Conservation (phyloP, 2,797 vertebrate species). For the Sus cebifrons region DNA sequence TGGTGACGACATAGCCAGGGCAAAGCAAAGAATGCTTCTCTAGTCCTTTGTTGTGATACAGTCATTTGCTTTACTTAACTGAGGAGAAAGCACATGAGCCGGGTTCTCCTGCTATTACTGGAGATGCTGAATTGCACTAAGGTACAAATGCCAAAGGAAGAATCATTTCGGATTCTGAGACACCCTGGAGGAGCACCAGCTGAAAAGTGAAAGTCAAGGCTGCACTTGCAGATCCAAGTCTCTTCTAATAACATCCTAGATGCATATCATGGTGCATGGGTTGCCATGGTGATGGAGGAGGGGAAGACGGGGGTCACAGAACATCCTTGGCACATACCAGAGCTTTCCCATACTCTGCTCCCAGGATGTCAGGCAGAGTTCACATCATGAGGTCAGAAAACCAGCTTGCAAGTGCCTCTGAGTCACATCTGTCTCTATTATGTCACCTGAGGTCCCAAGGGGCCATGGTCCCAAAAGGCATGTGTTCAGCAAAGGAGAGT, state of each 20-base stretch:
- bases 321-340: background rate
- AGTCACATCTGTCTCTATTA: background rate
- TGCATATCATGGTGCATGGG: fast-evolving
- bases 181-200: background rate
- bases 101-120: fast-evolving
- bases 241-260: background rate
- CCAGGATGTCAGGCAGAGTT: background rate
- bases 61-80: background rate
- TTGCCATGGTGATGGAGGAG: background rate
- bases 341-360: background rate
- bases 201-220: background rate
- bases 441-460: background rate
- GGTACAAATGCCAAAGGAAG: fast-evolving
- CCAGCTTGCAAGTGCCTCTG: background rate
- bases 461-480: background rate
- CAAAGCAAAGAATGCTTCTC: background rate
- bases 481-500: background rate
- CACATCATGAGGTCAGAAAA: fast-evolving
- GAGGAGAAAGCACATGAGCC: fast-evolving
- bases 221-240: too few relatives aligned
- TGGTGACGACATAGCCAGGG: fast-evolving
- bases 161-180: background rate
- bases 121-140: fast-evolving
- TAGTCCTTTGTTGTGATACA: fast-evolving
- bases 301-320: too few relatives aligned